These are phyloP conservation scores for Ormyrus thymus DNA, from an alignment of 2,888 invertebrate species.

Conservation along the genomic window DNA sequence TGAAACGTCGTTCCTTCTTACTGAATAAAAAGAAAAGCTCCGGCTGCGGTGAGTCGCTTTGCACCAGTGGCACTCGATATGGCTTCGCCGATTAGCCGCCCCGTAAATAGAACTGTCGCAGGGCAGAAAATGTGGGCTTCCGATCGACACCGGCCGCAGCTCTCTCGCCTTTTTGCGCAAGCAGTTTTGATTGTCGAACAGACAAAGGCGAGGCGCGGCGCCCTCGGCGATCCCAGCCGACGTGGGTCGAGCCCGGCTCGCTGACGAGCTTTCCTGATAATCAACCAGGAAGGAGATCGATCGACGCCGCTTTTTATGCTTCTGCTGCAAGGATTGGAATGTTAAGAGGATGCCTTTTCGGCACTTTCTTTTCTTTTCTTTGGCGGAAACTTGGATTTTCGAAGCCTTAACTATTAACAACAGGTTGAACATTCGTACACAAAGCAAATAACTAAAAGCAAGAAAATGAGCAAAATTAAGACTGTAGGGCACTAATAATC, in stretches of 20 bases:
- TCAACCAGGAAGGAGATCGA: conserved; percentile 11
- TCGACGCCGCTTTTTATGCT: no score
- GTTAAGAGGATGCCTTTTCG: no score
- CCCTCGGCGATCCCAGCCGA: conserved; percentile 40
- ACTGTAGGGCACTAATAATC: no score
- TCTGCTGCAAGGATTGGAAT: no score
- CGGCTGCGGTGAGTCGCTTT: background rate
- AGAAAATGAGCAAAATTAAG: no score
- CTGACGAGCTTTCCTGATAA: conserved; percentile 20
- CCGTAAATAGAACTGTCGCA: conserved; percentile 51
- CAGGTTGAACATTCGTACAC: no score
- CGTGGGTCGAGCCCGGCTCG: conserved; percentile 7
- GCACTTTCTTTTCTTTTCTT: no score
- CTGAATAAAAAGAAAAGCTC: no score
- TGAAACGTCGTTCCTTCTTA: no score
- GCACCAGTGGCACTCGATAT: conserved; percentile 3
- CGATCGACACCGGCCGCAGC: conserved; percentile 29
- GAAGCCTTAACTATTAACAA: no score
- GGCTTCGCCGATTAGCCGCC: conserved; percentile 4
- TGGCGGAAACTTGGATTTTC: no score
- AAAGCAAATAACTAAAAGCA: no score
- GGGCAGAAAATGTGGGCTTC: conserved; percentile 49
- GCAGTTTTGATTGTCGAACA: conserved; percentile 47
- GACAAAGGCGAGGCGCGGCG: conserved; percentile 51
- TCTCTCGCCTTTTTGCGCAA: conserved; percentile 39